Percentiles rank a stretch among this genome's conserved stretches.
phyloP scores from a whole-genome alignment of 2,113 vertebrate genomes.

The Opisthocomus hoazin region DNA sequence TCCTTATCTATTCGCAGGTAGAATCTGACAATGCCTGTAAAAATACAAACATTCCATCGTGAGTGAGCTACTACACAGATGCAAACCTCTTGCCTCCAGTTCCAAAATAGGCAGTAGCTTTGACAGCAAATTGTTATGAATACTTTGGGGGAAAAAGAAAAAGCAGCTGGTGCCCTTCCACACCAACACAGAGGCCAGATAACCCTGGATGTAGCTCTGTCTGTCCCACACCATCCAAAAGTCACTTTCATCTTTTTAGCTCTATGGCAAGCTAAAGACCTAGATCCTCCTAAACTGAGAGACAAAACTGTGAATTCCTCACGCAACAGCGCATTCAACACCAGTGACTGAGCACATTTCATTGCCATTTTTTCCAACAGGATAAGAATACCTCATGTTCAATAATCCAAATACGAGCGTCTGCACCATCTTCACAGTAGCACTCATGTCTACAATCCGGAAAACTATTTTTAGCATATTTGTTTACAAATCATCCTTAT shows the following conservation, averaged over 20 bases:
- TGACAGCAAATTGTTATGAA: background rate
- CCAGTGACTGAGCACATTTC: background rate
- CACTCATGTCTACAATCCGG: background rate
- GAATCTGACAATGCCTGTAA: background rate
- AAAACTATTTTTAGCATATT: background rate
- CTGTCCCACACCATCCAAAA: background rate
- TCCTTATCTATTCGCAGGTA: background rate
- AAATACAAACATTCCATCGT: background rate
- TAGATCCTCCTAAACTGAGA: background rate
- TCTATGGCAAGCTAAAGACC: background rate
- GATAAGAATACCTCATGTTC: background rate
- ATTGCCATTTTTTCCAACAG: background rate
- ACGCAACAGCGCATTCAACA: background rate
- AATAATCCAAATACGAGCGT: background rate
- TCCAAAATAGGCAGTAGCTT: background rate
- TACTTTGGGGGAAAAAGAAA: accelerated
- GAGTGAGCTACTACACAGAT: background rate
- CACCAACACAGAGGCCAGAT: background rate
- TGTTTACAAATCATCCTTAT: background rate
- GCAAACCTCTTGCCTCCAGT: background rate
- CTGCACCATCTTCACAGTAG: background rate
- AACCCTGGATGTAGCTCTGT: background rate
- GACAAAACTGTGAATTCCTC: background rate
- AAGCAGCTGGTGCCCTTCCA: background rate
- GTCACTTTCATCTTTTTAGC: background rate